Evolutionary conservation across 1,140 invertebrate species (phyloP).

Genomic region (Drosophila varians): DNA sequence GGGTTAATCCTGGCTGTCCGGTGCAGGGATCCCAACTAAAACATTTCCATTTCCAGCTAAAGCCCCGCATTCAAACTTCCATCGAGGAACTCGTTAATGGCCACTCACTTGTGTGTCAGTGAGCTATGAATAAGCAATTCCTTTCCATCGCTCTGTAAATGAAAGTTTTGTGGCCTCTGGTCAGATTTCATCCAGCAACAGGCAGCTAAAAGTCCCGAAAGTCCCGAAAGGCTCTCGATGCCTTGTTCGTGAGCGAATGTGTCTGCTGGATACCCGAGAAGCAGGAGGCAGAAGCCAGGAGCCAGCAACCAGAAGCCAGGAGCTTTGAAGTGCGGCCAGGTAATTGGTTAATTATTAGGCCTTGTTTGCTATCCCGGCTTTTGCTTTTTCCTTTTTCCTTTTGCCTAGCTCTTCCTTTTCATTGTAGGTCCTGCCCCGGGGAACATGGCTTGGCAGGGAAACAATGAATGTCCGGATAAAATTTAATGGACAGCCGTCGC

Average conservation of each 20-base stretch:
- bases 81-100: slow-evolving; percentile 45
- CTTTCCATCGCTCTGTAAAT: slow-evolving; percentile 23
- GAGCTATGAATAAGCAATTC: slow-evolving; percentile 60
- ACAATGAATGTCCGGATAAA: slow-evolving; percentile 27
- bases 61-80: slow-evolving; percentile 5
- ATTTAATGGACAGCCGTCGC: slow-evolving; percentile 13
- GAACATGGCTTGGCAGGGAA: slow-evolving; percentile 6
- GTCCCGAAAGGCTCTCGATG: slow-evolving; percentile 5
- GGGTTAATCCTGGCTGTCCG: slow-evolving; percentile 45
- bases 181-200: slow-evolving; percentile 33
- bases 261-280: slow-evolving; percentile 27
- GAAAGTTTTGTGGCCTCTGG: slow-evolving; percentile 51
- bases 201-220: slow-evolving; percentile 18
- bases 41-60: neutral
- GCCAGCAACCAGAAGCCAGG: neutral
- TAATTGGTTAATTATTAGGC: slow-evolving; percentile 64
- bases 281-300: neutral
- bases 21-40: slow-evolving; percentile 13
- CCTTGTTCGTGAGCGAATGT: neutral
- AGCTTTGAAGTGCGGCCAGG: slow-evolving; percentile 57
- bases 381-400: slow-evolving; percentile 3
- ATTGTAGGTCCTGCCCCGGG: neutral
- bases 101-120: slow-evolving; percentile 53
- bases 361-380: slow-evolving; percentile 37
- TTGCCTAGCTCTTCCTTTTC: neutral